Base-by-base conservation (phyloP, 2,113 vertebrate genomes). In the Hyperopisus bebe region DNA sequence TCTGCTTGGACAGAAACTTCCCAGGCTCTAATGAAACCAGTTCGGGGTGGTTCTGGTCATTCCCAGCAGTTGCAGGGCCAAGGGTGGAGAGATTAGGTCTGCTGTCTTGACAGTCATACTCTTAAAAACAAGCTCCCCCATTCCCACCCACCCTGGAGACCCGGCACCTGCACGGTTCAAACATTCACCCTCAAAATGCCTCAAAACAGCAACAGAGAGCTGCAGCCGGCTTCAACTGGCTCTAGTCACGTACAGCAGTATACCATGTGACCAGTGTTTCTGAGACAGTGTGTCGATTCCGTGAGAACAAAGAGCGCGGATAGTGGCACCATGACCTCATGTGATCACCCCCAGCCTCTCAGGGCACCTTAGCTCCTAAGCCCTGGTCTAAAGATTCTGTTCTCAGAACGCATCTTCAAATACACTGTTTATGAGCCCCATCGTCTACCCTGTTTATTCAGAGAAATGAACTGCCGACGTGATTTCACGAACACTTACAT, bases 11-110 rank as follows among this genome's bases (percentile, higher is more conserved):
- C 13, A 19, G 74, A 80, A 3, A 48, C 39, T 87, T 35, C 42
- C 24, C 83, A 86, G 44, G n/a, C 27, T 87, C 44, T 27, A 35
- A 31, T 46, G 4, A 53, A 53, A 55, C 85, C 50, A 87, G 85
- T 87, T 86, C 7, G n/a, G n/a, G 24, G n/a, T 47, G 47, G 85
- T 55, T 87, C 50, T 87, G 47, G 31, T 87, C 48, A 39, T 47
- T 87, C 50, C 27, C 85, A 87, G 85, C 85, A 35, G 85, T 31
- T 35, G 50, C 85, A 35, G 35, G 85, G 50, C 83, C 83, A 86
- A 86, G 42, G 46, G 46, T 85, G 42, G 46, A 85, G 44, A 47
- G 83, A 80, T 35, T 17, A 19, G 85, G n/a, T 35, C 50, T 87
- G 50, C 27, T 50, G 48, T 27, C n/a, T 55, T 55, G 19, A 53